Evolutionary conservation across 2,113 vertebrate species (phyloP).

Genomic region (Formicarius rufipectus): DNA sequence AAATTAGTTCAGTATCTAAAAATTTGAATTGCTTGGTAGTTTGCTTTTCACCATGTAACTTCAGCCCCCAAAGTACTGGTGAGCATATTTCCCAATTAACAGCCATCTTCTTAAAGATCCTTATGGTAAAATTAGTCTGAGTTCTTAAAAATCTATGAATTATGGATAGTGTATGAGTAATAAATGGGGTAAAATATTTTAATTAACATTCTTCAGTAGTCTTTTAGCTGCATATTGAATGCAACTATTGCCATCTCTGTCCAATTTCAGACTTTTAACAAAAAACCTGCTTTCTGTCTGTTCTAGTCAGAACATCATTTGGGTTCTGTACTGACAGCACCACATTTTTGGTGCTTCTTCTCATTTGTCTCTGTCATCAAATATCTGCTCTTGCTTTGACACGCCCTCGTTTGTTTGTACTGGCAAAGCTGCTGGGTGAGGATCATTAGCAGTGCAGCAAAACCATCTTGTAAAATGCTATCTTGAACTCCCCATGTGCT

Average conservation of each 20-base stretch:
- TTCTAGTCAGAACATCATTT: neutral
- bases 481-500: neutral
- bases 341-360: neutral
- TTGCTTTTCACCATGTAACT: neutral
- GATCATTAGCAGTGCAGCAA: neutral
- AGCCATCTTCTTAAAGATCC: neutral
- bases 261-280: neutral
- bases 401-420: neutral
- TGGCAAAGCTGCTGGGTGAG: neutral
- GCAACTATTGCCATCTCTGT: neutral
- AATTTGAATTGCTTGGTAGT: neutral
- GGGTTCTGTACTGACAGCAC: neutral
- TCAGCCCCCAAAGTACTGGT: neutral
- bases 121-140: neutral
- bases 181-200: neutral
- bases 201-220: neutral
- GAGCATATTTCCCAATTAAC: neutral
- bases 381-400: neutral
- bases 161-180: neutral
- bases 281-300: neutral
- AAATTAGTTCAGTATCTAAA: conserved; percentile 27
- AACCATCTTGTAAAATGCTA: neutral
- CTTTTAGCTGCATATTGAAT: neutral
- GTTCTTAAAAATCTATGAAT: neutral
- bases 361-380: neutral